Conservation (phyloP, 2,888 invertebrate genomes). For the Anodontia alba region DNA sequence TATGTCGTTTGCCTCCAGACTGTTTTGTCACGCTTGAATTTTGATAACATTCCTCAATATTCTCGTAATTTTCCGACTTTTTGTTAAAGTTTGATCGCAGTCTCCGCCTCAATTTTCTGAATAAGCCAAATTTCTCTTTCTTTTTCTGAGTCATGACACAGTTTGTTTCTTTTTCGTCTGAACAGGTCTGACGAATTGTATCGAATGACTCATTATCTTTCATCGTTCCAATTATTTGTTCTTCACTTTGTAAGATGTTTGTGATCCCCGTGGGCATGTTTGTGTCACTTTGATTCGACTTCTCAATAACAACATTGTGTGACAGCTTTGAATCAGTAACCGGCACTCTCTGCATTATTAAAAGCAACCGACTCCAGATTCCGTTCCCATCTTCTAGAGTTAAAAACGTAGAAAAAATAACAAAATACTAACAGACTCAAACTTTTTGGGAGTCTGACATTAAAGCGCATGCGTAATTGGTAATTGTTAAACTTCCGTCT, state of each 20-base stretch:
- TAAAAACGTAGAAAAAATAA: conserved; percentile 27
- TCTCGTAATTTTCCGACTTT: conserved; percentile 66
- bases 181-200: conserved; percentile 56
- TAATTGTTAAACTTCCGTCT: conserved; percentile 44
- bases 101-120: conserved; percentile 72
- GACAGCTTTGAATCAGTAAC: conserved; percentile 69
- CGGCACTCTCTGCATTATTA: conserved; percentile 77
- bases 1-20: conserved; percentile 67
- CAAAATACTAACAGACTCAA: conserved; percentile 31
- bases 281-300: conserved; percentile 24
- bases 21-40: conserved; percentile 48
- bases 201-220: conserved; percentile 59
- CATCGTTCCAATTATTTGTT: conserved; percentile 44
- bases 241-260: conserved; percentile 31
- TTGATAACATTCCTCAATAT: conserved; percentile 58
- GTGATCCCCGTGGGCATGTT: conserved; percentile 35
- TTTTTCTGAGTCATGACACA: conserved; percentile 62
- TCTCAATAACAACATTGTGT: conserved; percentile 33
- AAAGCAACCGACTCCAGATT: neutral
- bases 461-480: conserved; percentile 65
- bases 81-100: conserved; percentile 71
- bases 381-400: neutral
- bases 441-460: conserved; percentile 28
- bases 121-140: conserved; percentile 75
- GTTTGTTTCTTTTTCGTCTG: conserved; percentile 61